Percentiles rank a stretch among this genome's conserved stretches.
Evolutionary conservation across 30 jellyfish, hydroid and myxozoan species (phyloP).

Genomic region (Mastigias papua): DNA sequence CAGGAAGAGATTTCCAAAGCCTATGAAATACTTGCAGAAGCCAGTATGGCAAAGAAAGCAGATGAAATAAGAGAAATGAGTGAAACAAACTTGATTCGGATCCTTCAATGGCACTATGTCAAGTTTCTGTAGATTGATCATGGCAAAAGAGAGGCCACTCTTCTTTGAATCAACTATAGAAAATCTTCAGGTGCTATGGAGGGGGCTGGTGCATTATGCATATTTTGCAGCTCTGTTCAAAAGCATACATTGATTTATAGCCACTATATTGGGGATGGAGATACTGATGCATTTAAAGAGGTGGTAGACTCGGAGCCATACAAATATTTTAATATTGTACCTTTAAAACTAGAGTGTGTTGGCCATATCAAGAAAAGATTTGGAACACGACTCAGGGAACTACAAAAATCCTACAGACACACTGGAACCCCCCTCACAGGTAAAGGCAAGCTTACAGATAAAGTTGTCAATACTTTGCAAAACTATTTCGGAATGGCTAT

Average conservation of each 20-base stretch:
- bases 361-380: conserved; percentile 54
- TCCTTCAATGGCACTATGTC: conserved; percentile 20
- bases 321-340: neutral
- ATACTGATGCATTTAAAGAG: conserved; percentile 17
- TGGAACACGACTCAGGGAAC: conserved; percentile 13
- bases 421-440: neutral
- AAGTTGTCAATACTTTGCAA: conserved; percentile 37
- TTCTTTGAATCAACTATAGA: conserved; percentile 27
- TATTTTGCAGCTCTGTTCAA: conserved; percentile 47
- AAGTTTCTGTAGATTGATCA: conserved; percentile 17
- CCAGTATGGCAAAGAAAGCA: conserved; percentile 20
- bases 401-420: neutral
- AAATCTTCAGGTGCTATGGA: conserved; percentile 73
- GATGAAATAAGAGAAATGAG: neutral
- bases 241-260: conserved; percentile 22
- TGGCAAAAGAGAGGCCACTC: conserved; percentile 42
- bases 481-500: conserved; percentile 59
- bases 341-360: conserved; percentile 14
- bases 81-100: conserved; percentile 3
- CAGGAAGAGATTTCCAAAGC: conserved; percentile 16
- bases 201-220: conserved; percentile 63
- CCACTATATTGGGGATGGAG: conserved; percentile 62
- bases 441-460: conserved; percentile 43
- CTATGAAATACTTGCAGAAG: conserved; percentile 27
- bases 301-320: conserved; percentile 17